Conservation (phyloP, 2,888 invertebrate genomes). For the Lochmaea crataegi region DNA sequence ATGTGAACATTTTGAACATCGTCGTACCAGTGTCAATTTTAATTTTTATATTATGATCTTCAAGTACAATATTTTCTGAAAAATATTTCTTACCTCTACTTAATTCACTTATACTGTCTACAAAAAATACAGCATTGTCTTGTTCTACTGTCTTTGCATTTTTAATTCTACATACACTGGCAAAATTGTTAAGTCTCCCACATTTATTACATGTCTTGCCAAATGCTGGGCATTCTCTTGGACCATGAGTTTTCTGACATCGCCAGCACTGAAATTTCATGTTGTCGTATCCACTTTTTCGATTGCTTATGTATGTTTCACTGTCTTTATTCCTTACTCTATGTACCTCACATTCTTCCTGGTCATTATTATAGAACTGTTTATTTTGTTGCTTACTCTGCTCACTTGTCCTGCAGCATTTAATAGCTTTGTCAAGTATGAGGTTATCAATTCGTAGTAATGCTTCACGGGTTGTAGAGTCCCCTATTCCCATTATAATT, state of each 20-base stretch:
- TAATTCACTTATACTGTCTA: not conserved
- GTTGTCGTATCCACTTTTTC: not conserved
- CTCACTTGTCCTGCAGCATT: conserved; percentile 19
- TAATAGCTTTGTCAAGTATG: conserved; percentile 13
- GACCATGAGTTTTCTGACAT: conserved; percentile 16
- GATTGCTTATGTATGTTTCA: too few relatives aligned
- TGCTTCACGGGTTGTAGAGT: conserved; percentile 1
- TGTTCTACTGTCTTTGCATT: too few relatives aligned
- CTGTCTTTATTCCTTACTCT: too few relatives aligned
- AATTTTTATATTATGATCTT: too few relatives aligned
- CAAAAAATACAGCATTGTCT: not conserved
- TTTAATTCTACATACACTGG: not conserved
- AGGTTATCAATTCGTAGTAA: conserved; percentile 11
- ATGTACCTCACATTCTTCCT: too few relatives aligned
- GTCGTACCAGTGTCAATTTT: too few relatives aligned
- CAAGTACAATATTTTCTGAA: too few relatives aligned
- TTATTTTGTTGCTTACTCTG: conserved; percentile 17
- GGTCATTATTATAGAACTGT: conserved; percentile 6
- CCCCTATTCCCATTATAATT: too few relatives aligned
- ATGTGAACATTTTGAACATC: too few relatives aligned
- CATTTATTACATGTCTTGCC: conserved; percentile 8
- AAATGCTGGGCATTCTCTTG: conserved; percentile 18
- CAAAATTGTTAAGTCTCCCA: conserved; percentile 5
- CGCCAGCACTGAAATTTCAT: conserved; percentile 22
- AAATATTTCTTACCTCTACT: too few relatives aligned